phyloP scores from a whole-genome alignment of 2,113 vertebrate genomes.

The Dipodomys ordii region DNA sequence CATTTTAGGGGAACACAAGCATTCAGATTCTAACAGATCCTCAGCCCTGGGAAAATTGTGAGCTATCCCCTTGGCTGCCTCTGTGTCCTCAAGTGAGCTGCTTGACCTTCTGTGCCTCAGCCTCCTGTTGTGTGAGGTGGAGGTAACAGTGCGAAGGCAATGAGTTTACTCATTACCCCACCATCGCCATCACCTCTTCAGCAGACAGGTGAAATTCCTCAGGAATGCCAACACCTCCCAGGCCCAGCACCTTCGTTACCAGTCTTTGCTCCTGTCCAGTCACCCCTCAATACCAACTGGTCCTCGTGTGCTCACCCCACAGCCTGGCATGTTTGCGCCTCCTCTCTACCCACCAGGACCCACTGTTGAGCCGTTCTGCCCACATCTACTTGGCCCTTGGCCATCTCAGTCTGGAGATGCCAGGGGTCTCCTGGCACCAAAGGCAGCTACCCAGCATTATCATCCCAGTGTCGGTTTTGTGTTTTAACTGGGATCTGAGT shows the following conservation, averaged over 20 bases:
- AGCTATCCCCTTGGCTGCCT: neutral
- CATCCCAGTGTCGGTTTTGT: neutral
- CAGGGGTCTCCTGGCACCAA: neutral
- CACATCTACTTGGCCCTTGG: neutral
- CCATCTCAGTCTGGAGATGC: neutral
- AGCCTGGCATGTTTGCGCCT: neutral
- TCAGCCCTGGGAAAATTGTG: neutral
- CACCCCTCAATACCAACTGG: too few species aligned
- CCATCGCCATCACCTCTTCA: neutral
- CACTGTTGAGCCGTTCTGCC: neutral
- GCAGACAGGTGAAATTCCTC: neutral
- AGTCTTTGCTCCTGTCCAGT: neutral
- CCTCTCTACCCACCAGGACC: neutral
- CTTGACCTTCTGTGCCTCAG: neutral
- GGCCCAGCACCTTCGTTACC: neutral
- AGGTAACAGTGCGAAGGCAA: neutral
- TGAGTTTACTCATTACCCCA: neutral
- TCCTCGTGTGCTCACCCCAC: too few species aligned
- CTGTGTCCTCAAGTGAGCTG: neutral
- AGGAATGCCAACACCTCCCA: neutral
- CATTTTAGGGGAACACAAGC: neutral
- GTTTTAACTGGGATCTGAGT: neutral
- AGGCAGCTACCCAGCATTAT: neutral
- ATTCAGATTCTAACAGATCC: neutral
- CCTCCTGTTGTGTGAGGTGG: neutral